Percentiles rank a stretch among this genome's conserved stretches.
These are phyloP conservation scores for Propithecus perrieri DNA, from an alignment of 2,797 vertebrate genomes.

Conservation along the genomic window DNA sequence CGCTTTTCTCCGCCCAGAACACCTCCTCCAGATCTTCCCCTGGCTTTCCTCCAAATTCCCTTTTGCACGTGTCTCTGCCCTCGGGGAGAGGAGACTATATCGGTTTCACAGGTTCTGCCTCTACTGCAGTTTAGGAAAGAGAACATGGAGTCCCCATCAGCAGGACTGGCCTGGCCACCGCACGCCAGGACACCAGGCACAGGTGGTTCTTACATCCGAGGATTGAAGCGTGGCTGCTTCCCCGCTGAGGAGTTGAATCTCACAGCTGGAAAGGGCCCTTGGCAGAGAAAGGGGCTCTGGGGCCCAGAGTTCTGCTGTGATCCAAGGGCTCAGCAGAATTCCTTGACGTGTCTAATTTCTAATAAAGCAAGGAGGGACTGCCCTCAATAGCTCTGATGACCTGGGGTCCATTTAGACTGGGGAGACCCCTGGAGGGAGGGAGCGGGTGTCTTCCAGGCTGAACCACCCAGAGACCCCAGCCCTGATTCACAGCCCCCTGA, in stretches of 20 bases:
- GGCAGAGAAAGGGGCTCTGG: background rate
- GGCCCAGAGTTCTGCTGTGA: background rate
- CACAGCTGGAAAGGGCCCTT: background rate
- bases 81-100: background rate
- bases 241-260: background rate
- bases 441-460: background rate
- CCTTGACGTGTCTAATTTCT: background rate
- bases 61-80: background rate
- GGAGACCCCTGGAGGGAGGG: background rate
- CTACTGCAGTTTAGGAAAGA: background rate
- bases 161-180: background rate
- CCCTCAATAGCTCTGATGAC: background rate
- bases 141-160: fast-evolving
- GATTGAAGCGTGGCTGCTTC: background rate
- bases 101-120: background rate
- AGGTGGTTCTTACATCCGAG: background rate
- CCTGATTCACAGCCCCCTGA: background rate
- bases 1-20: background rate
- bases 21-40: background rate
- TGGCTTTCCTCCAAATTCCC: background rate
- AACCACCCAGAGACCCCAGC: background rate
- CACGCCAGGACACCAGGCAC: background rate
- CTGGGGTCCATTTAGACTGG: background rate
- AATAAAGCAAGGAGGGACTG: background rate
- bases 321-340: background rate